Conservation (phyloP, 2,113 vertebrate genomes). For the Oncorhynchus clarkii region DNA sequence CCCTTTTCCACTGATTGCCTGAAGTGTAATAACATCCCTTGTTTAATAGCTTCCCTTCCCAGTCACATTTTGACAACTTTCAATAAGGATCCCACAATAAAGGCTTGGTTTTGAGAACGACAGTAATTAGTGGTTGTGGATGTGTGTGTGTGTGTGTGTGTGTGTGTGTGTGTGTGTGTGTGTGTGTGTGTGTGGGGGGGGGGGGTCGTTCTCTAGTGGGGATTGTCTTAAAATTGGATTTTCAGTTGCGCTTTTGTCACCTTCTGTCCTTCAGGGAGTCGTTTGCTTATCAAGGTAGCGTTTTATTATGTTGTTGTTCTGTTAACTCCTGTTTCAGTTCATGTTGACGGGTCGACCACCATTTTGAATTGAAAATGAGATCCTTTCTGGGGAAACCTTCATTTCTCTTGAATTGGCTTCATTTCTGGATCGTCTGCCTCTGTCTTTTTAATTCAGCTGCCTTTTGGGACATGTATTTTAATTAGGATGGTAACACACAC, state of each 20-base stretch:
- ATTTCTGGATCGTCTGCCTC: slow-evolving; percentile 21
- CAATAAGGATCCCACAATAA: slow-evolving; percentile 64
- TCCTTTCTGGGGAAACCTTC: slow-evolving; percentile 11
- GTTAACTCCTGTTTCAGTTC: not conserved
- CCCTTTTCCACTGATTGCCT: slow-evolving; percentile 55
- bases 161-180: not conserved
- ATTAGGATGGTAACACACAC: not conserved
- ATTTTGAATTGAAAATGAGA: not conserved
- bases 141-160: not conserved
- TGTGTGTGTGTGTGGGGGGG: not conserved
- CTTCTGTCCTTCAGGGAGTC: not conserved
- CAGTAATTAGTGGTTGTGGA: slow-evolving; percentile 57
- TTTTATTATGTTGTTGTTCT: not conserved
- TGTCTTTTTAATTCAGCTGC: too few species aligned
- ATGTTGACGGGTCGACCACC: not conserved
- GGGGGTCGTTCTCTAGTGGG: slow-evolving; percentile 36
- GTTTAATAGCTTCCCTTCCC: slow-evolving; percentile 37
- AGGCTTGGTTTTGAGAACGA: slow-evolving; percentile 50
- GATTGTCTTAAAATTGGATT: slow-evolving; percentile 54
- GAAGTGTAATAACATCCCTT: slow-evolving; percentile 63
- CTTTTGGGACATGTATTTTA: not conserved
- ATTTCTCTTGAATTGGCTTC: slow-evolving; percentile 43
- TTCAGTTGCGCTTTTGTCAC: slow-evolving; percentile 39
- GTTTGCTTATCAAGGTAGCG: slow-evolving; percentile 14
- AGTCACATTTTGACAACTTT: slow-evolving; percentile 58